phyloP scores from a whole-genome alignment of 2,113 vertebrate genomes.

The Grantiella picta region DNA sequence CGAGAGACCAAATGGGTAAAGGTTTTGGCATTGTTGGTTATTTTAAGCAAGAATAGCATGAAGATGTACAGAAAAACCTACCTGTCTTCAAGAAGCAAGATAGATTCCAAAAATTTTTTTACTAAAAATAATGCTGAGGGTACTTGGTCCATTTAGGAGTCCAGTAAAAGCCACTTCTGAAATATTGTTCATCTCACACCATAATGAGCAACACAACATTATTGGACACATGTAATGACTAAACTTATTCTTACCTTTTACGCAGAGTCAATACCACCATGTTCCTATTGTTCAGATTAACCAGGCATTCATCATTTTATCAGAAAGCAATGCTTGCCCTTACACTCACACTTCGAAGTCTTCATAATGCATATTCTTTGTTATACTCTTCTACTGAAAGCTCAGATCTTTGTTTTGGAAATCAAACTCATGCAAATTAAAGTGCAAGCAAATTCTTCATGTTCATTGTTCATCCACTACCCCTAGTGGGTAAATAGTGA shows the following conservation, averaged over 20 bases:
- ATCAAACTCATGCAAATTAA: background rate
- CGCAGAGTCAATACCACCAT: background rate
- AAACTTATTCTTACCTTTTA: background rate
- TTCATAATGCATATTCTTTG: accelerated
- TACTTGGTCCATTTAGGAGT: background rate
- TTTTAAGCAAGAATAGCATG: background rate
- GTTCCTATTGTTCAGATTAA: background rate
- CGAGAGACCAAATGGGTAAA: background rate
- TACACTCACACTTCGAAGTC: background rate
- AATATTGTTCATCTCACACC: background rate
- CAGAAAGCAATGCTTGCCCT: background rate
- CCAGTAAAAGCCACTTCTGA: background rate
- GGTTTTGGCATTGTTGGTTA: background rate
- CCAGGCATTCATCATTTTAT: background rate
- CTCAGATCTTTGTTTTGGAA: background rate
- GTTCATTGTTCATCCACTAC: background rate
- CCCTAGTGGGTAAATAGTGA: background rate
- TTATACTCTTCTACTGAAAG: background rate
- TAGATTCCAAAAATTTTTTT: background rate
- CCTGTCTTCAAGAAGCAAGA: background rate
- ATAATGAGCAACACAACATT: background rate
- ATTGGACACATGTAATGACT: background rate
- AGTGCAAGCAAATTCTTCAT: background rate
- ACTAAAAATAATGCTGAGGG: background rate
- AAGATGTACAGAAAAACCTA: background rate